A percentile compares a stretch with the other conserved stretches of the same genome.
These are phyloP conservation scores for Apodemus sylvaticus DNA, from an alignment of 2,113 vertebrate species.

Conservation along the genomic window DNA sequence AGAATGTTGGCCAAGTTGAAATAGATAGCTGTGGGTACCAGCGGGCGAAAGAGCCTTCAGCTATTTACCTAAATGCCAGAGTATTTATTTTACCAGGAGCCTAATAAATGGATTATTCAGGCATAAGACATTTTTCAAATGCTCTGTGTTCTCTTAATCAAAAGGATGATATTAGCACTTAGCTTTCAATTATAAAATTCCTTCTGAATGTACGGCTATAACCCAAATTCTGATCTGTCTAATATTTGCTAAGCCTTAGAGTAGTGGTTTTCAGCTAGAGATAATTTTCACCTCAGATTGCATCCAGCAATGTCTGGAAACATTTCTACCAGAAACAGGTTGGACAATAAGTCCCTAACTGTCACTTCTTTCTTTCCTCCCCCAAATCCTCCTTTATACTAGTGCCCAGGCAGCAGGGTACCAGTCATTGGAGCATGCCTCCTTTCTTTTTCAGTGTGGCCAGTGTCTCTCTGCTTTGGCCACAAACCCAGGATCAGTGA, in stretches of 20 bases:
- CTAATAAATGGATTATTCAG: not conserved
- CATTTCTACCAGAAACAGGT: not conserved
- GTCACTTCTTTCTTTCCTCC: not conserved
- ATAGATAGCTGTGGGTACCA: constrained; percentile 23
- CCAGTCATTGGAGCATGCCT: not conserved
- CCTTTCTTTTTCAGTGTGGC: not conserved
- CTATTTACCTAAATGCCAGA: not conserved
- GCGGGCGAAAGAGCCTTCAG: not conserved
- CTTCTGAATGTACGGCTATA: not conserved
- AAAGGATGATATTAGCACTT: not conserved
- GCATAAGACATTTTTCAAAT: constrained; percentile 18
- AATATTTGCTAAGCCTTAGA: not conserved
- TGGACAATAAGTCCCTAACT: not conserved
- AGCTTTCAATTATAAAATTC: constrained; percentile 25
- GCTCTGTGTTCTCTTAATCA: not conserved
- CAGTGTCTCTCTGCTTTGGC: not conserved
- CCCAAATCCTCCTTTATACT: not conserved
- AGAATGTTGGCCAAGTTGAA: constrained; percentile 48
- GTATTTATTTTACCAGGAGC: not conserved
- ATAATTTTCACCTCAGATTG: not conserved
- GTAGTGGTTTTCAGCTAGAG: not conserved
- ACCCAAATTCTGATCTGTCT: constrained; percentile 1
- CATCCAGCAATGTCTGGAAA: not conserved
- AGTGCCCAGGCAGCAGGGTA: not conserved
- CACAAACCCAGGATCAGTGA: not conserved